Evolutionary conservation across 2,888 invertebrate genomes (phyloP), one percentile per base, ranked within the genome.

Genomic region (Eubasilissa splendida): DNA sequence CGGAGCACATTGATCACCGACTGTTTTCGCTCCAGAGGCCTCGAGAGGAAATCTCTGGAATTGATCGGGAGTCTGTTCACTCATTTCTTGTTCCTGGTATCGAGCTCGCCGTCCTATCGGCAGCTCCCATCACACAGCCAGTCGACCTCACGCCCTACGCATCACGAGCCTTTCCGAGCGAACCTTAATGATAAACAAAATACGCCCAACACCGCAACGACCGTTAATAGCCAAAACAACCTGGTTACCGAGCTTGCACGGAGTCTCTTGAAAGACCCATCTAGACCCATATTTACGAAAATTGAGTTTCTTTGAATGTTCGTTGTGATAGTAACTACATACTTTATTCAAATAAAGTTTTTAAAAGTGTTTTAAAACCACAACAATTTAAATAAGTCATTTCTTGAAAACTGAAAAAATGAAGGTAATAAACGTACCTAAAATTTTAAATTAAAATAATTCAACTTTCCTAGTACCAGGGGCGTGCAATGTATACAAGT

Each of bases 61-160:
- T n/a, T 50, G 77, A 77, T 77, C 77, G 42, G 58, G 50, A 11
- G 50, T 58, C 50, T 56, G 14, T 5, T 54, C 53, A 52, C 10
- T 56, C 71, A 31, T 54, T 8, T 52, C 50, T 22, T 56, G 77
- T 77, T 77, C 77, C 77, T 68, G 68, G 77, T 77, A 77, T 76
- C 66, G 76, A 76, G 65, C 58, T 31, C 76, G 66, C 54, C 42
- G 42, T 42, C 42, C 4, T 71, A 54, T 56, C 66, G 14, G 66
- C 56, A 4, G 56, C 66, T 31, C 42, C 59, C 52, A 59, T 42
- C 59, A 50, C 77, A 14, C 63, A 10, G 58, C 66, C 56, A 50
- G 42, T 9, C 54, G 58, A 68, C 68, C 77, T 77, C 77, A 58
- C 77, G 77, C 77, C 58, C 68, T 77, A 77, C 77, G 77, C 77